Conservation (phyloP, 2,888 invertebrate species). For the Amphimallon solstitiale region DNA sequence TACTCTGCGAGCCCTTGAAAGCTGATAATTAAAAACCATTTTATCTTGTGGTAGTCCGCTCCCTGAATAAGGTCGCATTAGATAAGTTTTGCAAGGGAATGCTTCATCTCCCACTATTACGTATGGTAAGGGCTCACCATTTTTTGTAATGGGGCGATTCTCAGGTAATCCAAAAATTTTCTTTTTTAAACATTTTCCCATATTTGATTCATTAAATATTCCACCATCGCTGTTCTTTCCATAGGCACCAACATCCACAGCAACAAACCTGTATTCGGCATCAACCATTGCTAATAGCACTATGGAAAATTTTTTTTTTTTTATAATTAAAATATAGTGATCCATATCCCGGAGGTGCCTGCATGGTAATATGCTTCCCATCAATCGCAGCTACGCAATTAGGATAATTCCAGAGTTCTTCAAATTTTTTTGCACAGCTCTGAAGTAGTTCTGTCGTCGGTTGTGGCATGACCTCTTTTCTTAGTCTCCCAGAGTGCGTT, state of each 20-base stretch:
- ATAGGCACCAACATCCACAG: no score
- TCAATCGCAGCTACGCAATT: no score
- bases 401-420: constrained; percentile 9
- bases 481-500: constrained; percentile 1
- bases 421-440: constrained; percentile 3
- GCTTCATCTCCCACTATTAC: constrained; percentile 18
- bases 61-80: constrained; percentile 19
- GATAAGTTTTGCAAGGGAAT: constrained; percentile 16
- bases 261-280: no score
- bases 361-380: no score
- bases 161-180: constrained; percentile 10
- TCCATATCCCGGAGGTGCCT: no score
- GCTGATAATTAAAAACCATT: constrained; percentile 11
- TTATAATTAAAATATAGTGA: no score
- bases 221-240: no score
- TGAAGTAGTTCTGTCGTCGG: constrained; percentile 4
- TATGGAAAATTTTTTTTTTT: no score
- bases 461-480: constrained; percentile 11
- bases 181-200: constrained; percentile 6
- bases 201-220: constrained; percentile 9
- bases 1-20: constrained; percentile 20
- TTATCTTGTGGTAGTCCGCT: constrained; percentile 8
- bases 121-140: no score
- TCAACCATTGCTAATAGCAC: no score
- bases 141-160: no score